phyloP scores from a whole-genome alignment of 2,888 invertebrate species.

The Altica lythri region DNA sequence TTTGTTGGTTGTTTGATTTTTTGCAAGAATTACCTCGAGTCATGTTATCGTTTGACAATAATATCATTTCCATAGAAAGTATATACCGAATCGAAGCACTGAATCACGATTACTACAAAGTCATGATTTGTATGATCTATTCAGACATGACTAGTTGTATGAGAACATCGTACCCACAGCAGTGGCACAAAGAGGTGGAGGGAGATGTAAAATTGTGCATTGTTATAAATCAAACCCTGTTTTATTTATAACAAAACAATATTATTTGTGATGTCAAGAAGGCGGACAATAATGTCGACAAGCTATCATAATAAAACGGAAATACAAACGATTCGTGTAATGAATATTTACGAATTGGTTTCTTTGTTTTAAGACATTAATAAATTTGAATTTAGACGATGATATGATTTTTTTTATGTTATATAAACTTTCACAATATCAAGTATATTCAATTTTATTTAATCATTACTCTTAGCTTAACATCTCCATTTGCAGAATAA shows the following conservation, averaged over 20 bases:
- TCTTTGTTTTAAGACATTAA: conserved; percentile 2
- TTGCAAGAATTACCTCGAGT: conserved; percentile 2
- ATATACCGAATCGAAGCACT: conserved; percentile 23
- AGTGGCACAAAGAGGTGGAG: conserved; percentile 14
- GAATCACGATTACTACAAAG: conserved; percentile 29
- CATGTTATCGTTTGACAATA: conserved; percentile 23
- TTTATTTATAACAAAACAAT: conserved; percentile 22
- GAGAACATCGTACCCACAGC: conserved; percentile 32
- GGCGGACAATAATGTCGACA: conserved; percentile 5
- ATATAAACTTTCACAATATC: neutral
- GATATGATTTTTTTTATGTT: too few relatives aligned
- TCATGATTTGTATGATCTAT: conserved; percentile 32
- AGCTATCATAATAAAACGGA: conserved; percentile 12
- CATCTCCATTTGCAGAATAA: conserved; percentile 7
- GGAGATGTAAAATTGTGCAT: conserved; percentile 26
- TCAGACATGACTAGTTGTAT: conserved; percentile 29
- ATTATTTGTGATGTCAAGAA: conserved; percentile 17
- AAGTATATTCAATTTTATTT: neutral
- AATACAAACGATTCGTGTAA: conserved; percentile 6
- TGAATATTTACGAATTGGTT: conserved; percentile 11
- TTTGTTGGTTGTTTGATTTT: too few relatives aligned
- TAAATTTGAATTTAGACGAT: neutral
- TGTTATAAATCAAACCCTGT: conserved; percentile 26
- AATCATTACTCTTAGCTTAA: conserved; percentile 1
- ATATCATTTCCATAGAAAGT: conserved; percentile 29